These are phyloP conservation scores for Capromys pilorides DNA, from an alignment of 2,797 vertebrate species.

Conservation along the genomic window DNA sequence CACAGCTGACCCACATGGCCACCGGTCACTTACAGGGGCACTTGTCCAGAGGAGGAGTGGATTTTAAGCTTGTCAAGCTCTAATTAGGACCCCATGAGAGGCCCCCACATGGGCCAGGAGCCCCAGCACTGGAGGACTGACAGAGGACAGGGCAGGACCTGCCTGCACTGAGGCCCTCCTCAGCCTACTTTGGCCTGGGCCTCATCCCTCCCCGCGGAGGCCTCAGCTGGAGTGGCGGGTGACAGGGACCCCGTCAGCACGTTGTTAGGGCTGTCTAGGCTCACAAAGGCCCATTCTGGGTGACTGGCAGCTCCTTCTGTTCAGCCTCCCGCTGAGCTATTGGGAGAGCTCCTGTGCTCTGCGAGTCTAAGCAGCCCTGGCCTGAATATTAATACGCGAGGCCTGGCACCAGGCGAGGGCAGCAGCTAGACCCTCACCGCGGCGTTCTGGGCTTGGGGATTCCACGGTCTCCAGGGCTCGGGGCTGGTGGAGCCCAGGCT, in stretches of 20 bases:
- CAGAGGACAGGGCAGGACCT: background rate
- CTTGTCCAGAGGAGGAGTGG: rapidly evolving
- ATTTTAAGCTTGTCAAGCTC: background rate
- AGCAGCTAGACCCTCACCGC: background rate
- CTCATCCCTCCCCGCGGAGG: background rate
- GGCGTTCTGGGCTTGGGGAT: background rate
- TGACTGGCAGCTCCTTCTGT: conserved; percentile 72
- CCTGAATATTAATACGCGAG: conserved; percentile 74
- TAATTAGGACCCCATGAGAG: background rate
- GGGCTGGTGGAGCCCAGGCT: background rate
- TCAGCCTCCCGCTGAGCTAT: conserved; percentile 71
- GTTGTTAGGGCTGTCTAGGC: conserved; percentile 63
- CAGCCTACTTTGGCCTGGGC: background rate
- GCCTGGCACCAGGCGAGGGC: conserved; percentile 36
- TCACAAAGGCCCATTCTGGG: conserved; percentile 67
- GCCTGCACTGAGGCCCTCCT: background rate
- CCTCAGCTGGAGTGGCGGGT: background rate
- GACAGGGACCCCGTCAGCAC: background rate
- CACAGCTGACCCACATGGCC: too few species aligned
- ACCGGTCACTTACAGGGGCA: too few species aligned
- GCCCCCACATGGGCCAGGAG: background rate
- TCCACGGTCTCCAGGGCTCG: background rate
- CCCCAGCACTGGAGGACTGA: background rate
- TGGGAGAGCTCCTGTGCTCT: conserved; percentile 57
- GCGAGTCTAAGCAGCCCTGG: conserved; percentile 59